Base-by-base conservation (phyloP, 1,140 invertebrate species). In the Eulimnadia texana region DNA sequence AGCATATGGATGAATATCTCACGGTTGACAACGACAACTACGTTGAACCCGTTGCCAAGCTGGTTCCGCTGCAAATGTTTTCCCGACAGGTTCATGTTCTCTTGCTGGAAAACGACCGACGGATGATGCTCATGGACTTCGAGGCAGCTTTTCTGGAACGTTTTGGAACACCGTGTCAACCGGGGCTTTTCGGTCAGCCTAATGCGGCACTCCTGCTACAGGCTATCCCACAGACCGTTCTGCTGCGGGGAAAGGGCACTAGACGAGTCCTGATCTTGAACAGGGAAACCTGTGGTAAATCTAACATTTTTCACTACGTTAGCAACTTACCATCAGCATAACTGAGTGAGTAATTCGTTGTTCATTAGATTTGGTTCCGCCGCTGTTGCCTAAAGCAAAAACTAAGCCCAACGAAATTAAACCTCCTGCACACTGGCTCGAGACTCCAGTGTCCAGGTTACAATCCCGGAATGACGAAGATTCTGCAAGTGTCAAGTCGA, bases 1-100 rank as follows among this genome's bases (percentile, higher is more conserved):
- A 77, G 58, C 73, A 80, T 63, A 68, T 82, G 3, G 62, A 70
- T 3, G 71, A 75, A 57, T 73, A 77, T 65, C 71, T 80, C 54
- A 70, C 73, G 67, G 63, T 70, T 51, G 64, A 67, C 42, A 57
- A 63, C 50, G 66, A 65, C 28, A 57, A 33, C 27, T 71, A 72
- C 11, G 71, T 70, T 3, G 72, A 76, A 28, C 64, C 68, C 2
- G 71, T 69, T 24, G 74, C 84, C 19, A 73, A 78, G 64, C 69
- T 85, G 19, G 77, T 74, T 2, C 73, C 77, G 2, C 67, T 83
- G 22, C 76, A 82, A 66, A 68, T 74, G 42, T 79, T 84, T 59
- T 79, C 79, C 0, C 74, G 79, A 53, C 74, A 83, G 64, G 68
- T 82, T 10, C 76, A 80, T 64, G 70, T 73, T 19, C 70, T 84